Evolutionary conservation across 2,888 invertebrate genomes (phyloP).

Genomic region (Lasioglossum vierecki): DNA sequence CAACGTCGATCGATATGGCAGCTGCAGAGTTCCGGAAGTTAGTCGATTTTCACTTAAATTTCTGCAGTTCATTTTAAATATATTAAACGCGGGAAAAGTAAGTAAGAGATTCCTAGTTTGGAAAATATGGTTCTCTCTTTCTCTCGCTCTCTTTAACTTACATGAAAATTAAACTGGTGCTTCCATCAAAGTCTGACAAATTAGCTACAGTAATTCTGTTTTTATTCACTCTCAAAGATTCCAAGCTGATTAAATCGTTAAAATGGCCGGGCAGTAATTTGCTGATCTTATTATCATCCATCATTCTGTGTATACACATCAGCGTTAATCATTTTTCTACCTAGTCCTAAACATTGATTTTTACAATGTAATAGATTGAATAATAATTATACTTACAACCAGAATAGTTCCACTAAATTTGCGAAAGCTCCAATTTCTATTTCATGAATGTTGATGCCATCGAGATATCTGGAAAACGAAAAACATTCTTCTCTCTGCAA

Average conservation of each 20-base stretch:
- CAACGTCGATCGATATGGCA: conserved; percentile 84
- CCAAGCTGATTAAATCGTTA: conserved; percentile 82
- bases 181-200: conserved; percentile 82
- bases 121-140: too few species aligned
- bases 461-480: conserved; percentile 71
- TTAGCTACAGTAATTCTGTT: conserved; percentile 84
- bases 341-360: not conserved
- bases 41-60: conserved; percentile 85
- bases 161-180: conserved; percentile 83
- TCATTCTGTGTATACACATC: conserved; percentile 70
- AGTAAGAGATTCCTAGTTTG: too few species aligned
- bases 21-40: conserved; percentile 82
- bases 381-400: conserved; percentile 83
- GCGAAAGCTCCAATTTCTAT: conserved; percentile 72
- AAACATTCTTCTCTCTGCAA: not conserved
- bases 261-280: conserved; percentile 83
- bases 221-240: conserved; percentile 84
- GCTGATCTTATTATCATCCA: conserved; percentile 81
- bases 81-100: not conserved
- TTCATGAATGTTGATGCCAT: conserved; percentile 66
- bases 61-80: conserved; percentile 57
- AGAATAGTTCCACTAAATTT: conserved; percentile 78
- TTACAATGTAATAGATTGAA: not conserved
- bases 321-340: not conserved
- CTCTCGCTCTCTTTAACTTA: conserved; percentile 62